Base-by-base conservation (phyloP, 1,140 invertebrate genomes). In the Pararge aegeria region DNA sequence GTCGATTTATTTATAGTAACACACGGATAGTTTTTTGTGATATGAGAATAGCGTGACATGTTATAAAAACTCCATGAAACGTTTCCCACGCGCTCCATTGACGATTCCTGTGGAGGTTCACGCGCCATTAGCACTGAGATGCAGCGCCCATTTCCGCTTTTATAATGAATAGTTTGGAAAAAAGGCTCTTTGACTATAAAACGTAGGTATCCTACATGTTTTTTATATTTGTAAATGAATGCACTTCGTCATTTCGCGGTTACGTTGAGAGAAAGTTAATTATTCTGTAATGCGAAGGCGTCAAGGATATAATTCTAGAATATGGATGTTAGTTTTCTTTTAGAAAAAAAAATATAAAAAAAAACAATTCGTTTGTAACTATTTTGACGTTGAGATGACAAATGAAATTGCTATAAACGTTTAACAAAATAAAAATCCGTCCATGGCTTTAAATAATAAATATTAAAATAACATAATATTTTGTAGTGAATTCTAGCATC, bases 11-110 rank as follows among this genome's bases (percentile, higher is more conserved):
- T 18, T 19, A 19, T 16, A 16, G 18, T 5, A 44, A 44, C 12
- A 44, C n/a, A n/a, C n/a, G n/a, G 40, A 20, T 12, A 34, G 30
- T 34, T 46, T 20, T 12, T 49, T 49, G 46, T 49, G 24, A 15
- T 10, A 49, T 49, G 29, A 49, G 24, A 27, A 49, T 49, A 49
- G 46, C 21, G 46, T 49, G 46, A 4, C 46, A 27, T 16, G 21
- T 4, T 67, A 64, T 62, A 34, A 44, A 66, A 56, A 56, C 13
- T 12, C 29, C 38, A 46, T 61, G 30, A 49, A 66, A 53, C 68
- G 54, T 64, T 80, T 84, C 81, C 75, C 81, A 82, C 81, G 80
- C 80, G 81, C 60, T 61, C 52, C 73, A 75, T 72, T 80, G 74
- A 64, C 66, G 19, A 59, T 69, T 63, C 72, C 68, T 67, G 59